Percentiles rank a stretch among this genome's conserved stretches.
Evolutionary conservation across 92 coral and sea anemone species (phyloP).

Genomic region (Scolanthus callimorphus): DNA sequence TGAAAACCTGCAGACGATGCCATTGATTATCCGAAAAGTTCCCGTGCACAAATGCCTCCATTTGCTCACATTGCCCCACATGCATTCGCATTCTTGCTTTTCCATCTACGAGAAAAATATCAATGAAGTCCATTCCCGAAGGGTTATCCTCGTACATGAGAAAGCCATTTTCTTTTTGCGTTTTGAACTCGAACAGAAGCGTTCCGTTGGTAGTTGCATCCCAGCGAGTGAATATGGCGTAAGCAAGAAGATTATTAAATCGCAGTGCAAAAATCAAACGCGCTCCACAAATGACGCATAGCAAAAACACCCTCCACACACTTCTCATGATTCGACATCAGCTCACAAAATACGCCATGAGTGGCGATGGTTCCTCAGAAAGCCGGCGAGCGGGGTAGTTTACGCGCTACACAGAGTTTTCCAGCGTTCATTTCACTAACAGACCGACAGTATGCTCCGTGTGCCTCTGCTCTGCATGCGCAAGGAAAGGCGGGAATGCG

Average conservation of each 20-base stretch:
- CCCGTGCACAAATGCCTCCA: slow-evolving; percentile 19
- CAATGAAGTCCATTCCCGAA: slow-evolving; percentile 54
- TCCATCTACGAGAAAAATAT: slow-evolving; percentile 42
- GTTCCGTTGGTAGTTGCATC: slow-evolving; percentile 50
- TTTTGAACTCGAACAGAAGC: slow-evolving; percentile 56
- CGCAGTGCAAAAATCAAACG: slow-evolving; percentile 14
- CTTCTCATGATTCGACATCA: slow-evolving; percentile 30
- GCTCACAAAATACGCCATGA: slow-evolving; percentile 18
- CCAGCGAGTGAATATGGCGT: slow-evolving; percentile 38
- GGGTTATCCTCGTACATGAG: slow-evolving; percentile 66
- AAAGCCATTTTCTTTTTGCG: slow-evolving; percentile 56
- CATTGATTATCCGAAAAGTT: slow-evolving; percentile 51
- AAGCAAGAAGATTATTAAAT: slow-evolving; percentile 19
- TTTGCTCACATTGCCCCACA: slow-evolving; percentile 26
- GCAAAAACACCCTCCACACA: slow-evolving; percentile 9
- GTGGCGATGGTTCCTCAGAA: background rate
- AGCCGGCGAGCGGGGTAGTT: slow-evolving; percentile 1
- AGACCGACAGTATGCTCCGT: background rate
- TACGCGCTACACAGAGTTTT: background rate
- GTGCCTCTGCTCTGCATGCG: background rate
- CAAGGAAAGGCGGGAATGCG: slow-evolving; percentile 10
- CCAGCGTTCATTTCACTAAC: slow-evolving; percentile 8
- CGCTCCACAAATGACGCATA: slow-evolving; percentile 3
- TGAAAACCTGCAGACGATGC: slow-evolving; percentile 46
- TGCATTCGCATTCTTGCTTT: slow-evolving; percentile 43